phyloP scores from a whole-genome alignment of 30 jellyfish, hydroid and myxozoan genomes.

The Sanderia malayensis region DNA sequence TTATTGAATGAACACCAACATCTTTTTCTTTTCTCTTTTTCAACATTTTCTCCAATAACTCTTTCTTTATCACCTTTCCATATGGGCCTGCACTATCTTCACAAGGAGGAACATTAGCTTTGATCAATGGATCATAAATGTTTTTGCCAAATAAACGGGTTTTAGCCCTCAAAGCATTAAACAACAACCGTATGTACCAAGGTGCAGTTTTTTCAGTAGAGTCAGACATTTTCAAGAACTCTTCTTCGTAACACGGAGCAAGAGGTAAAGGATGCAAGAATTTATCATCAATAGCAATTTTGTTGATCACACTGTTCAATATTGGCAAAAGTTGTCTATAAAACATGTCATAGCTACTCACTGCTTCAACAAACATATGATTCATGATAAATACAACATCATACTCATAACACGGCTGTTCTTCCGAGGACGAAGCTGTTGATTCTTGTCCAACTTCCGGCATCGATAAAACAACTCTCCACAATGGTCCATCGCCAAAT shows the following conservation, averaged over 20 bases:
- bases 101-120: neutral
- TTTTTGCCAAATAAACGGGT: neutral
- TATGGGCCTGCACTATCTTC: conserved; percentile 1
- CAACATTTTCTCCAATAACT: neutral
- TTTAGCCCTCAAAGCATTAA: conserved; percentile 7
- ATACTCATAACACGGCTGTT: conserved; percentile 1
- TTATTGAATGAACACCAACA: conserved; percentile 36
- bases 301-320: conserved; percentile 21
- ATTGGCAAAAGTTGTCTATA: conserved; percentile 54
- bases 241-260: conserved; percentile 45
- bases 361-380: conserved; percentile 41
- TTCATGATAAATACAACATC: conserved; percentile 28
- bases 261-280: conserved; percentile 28
- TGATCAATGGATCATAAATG: neutral
- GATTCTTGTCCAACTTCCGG: neutral
- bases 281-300: conserved; percentile 21
- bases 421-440: neutral
- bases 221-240: conserved; percentile 2
- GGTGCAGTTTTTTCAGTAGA: conserved; percentile 35
- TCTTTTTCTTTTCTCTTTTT: conserved; percentile 18
- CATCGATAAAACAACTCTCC: conserved; percentile 37
- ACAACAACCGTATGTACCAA: conserved; percentile 28
- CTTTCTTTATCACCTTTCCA: neutral
- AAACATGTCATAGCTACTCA: conserved; percentile 41
- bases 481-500: conserved; percentile 44